Percentiles rank a stretch among this genome's conserved stretches.
phyloP scores from a whole-genome alignment of 2,797 vertebrate genomes.

The Antrozous pallidus region DNA sequence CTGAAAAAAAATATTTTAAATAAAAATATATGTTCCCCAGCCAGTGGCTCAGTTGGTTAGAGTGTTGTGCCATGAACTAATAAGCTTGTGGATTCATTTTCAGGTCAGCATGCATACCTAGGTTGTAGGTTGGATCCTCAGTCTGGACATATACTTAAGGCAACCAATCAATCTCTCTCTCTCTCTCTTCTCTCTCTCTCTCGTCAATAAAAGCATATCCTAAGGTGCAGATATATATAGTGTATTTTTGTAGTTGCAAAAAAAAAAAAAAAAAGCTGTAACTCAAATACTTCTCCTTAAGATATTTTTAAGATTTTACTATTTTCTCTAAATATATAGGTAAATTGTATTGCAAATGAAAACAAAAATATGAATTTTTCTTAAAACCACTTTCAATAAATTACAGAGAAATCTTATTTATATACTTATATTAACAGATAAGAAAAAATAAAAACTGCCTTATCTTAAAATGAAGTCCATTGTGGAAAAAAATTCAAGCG shows the following conservation, averaged over 20 bases:
- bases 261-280: not conserved
- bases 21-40: too few species aligned
- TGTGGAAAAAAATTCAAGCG: not conserved
- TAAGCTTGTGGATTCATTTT: too few species aligned
- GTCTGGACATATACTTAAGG: not conserved
- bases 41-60: too few species aligned
- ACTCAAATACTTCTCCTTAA: not conserved
- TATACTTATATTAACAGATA: not conserved
- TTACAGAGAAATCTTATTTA: not conserved
- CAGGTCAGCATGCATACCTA: too few species aligned
- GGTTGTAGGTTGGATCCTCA: too few species aligned
- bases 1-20: too few species aligned
- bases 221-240: not conserved
- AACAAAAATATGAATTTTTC: not conserved
- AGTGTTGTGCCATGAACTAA: too few species aligned
- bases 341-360: not conserved
- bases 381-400: not conserved
- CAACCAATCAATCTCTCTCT: not conserved
- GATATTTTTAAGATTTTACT: not conserved
- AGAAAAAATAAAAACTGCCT: not conserved
- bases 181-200: not conserved
- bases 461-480: not conserved
- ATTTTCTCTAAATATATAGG: not conserved
- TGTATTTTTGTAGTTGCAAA: not conserved
- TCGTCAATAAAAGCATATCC: not conserved